Evolutionary conservation across 1,140 invertebrate genomes (phyloP).

Genomic region (Chionoecetes opilio): DNA sequence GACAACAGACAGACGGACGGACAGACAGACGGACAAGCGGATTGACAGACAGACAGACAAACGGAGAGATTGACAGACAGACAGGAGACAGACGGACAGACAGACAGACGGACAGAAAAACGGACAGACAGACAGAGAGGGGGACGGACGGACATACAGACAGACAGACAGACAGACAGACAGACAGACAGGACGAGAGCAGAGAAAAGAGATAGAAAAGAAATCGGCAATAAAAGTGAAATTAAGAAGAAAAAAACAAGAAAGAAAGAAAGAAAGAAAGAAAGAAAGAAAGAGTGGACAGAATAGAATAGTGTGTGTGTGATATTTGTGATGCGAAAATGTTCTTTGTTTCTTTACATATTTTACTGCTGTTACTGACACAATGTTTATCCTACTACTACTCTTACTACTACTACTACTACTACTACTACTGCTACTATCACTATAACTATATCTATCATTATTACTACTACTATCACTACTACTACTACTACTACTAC

Average conservation of each 20-base stretch:
- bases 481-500: background rate
- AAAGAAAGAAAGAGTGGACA: background rate
- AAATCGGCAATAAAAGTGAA: background rate
- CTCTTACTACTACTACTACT: too few species aligned
- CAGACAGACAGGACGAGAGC: background rate
- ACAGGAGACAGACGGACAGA: background rate
- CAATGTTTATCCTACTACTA: too few species aligned
- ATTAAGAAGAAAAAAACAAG: background rate
- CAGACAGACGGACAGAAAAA: background rate
- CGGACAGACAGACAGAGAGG: too few species aligned
- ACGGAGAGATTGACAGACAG: background rate
- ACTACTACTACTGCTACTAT: too few species aligned
- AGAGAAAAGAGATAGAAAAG: background rate
- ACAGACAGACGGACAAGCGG: background rate
- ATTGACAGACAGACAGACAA: background rate
- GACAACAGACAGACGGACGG: conserved; percentile 4
- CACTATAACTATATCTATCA: background rate
- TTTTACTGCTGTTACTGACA: too few species aligned
- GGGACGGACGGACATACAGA: background rate
- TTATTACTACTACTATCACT: background rate
- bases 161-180: background rate
- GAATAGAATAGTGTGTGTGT: background rate
- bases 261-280: background rate
- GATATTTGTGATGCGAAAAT: too few species aligned
- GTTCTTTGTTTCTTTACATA: too few species aligned